A percentile compares a stretch with the other conserved stretches of the same genome.
These are phyloP conservation scores for Dasyprocta punctata DNA, from an alignment of 2,113 vertebrate genomes.

Conservation along the genomic window DNA sequence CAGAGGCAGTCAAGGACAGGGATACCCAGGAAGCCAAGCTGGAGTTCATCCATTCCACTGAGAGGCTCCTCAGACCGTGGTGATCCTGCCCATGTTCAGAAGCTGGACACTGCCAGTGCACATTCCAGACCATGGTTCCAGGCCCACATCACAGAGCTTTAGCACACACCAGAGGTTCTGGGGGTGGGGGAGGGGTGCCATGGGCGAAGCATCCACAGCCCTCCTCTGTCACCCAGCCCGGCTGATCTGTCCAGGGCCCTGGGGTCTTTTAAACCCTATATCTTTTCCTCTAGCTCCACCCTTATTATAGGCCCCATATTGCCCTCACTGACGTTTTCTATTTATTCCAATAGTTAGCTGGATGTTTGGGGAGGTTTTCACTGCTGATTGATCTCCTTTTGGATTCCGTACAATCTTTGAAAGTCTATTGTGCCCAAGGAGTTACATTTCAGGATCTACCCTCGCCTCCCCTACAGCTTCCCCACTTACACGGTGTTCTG, in stretches of 20 bases:
- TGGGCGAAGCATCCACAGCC: not conserved
- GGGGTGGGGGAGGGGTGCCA: not conserved
- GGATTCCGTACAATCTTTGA: not conserved
- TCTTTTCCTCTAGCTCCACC: not conserved
- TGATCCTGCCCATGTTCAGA: not conserved
- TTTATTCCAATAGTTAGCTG: not conserved
- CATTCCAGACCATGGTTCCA: conserved; percentile 38
- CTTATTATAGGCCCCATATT: not conserved
- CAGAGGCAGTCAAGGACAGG: not conserved
- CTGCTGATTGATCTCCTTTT: not conserved
- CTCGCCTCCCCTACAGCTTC: not conserved
- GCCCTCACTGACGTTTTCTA: not conserved
- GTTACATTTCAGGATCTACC: not conserved
- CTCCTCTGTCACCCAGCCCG: not conserved
- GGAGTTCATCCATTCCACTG: not conserved
- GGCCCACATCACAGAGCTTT: conserved; percentile 33
- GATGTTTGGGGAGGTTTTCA: not conserved
- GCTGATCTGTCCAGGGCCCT: not conserved
- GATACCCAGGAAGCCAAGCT: not conserved
- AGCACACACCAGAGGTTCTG: not conserved
- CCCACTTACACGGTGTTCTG: not conserved
- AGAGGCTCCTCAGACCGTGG: not conserved
- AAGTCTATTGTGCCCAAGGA: not conserved
- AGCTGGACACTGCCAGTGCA: not conserved
- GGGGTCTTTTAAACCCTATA: not conserved